Evolutionary conservation across 1,140 invertebrate species (phyloP).

Genomic region (Drosophila ogumai): DNA sequence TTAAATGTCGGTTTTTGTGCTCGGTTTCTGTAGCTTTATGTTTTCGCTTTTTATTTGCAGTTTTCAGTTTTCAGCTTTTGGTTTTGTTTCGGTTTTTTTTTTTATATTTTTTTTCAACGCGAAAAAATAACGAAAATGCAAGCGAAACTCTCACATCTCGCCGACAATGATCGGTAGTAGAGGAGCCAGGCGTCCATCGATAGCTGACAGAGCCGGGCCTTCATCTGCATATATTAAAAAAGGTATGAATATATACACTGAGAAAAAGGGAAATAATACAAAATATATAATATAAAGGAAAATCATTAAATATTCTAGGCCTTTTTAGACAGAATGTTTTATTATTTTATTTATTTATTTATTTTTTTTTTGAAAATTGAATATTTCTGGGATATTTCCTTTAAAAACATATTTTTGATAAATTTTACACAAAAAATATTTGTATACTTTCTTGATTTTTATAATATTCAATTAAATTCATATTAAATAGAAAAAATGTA

Average conservation of each 20-base stretch:
- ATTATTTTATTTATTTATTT: no score
- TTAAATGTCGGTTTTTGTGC: slow-evolving; percentile 51
- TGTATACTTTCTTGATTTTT: not conserved
- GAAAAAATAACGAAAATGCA: slow-evolving; percentile 45
- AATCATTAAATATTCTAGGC: not conserved
- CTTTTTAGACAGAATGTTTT: not conserved
- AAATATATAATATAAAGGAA: no score
- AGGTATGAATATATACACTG: slow-evolving; percentile 17
- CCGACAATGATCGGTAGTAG: slow-evolving; percentile 48
- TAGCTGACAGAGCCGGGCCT: slow-evolving; percentile 41
- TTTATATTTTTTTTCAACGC: not conserved
- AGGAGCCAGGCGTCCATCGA: slow-evolving; percentile 44
- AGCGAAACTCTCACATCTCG: slow-evolving; percentile 69
- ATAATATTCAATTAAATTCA: not conserved
- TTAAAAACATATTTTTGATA: not conserved
- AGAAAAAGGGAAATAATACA: not conserved
- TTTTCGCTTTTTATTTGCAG: slow-evolving; percentile 32
- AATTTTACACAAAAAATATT: not conserved
- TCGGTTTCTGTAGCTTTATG: slow-evolving; percentile 36
- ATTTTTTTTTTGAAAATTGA: not conserved
- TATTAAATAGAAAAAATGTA: not conserved
- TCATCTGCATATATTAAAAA: slow-evolving; percentile 47
- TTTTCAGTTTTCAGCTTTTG: slow-evolving; percentile 33
- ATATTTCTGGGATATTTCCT: not conserved
- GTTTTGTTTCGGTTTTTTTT: slow-evolving; percentile 23